Evolutionary conservation across 2,113 vertebrate species (phyloP).

Genomic region (Chunga burmeisteri): DNA sequence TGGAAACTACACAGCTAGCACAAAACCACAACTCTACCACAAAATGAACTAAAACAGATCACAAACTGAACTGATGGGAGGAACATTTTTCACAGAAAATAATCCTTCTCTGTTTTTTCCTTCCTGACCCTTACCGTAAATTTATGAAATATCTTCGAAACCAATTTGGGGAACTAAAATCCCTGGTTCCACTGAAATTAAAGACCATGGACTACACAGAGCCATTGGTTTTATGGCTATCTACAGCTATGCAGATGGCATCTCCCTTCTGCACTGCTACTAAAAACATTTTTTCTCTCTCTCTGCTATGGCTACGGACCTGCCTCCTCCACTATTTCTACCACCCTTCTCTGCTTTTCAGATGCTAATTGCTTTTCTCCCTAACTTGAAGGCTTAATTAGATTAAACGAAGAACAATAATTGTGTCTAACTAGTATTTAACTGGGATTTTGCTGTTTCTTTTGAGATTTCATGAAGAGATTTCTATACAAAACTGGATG

Average conservation of each 20-base stretch:
- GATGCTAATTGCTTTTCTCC: slow-evolving; percentile 54
- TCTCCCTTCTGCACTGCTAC: background rate
- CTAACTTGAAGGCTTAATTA: slow-evolving; percentile 63
- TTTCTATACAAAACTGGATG: background rate
- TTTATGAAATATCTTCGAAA: background rate
- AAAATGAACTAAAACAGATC: background rate
- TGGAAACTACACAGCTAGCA: background rate
- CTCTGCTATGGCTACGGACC: background rate
- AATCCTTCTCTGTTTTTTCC: background rate
- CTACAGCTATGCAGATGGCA: background rate
- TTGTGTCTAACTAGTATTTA: slow-evolving; percentile 55
- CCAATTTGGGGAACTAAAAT: background rate
- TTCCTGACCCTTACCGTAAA: background rate
- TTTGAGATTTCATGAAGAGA: slow-evolving; percentile 24
- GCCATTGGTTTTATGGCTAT: background rate
- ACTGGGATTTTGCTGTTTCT: slow-evolving; percentile 28
- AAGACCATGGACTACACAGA: background rate
- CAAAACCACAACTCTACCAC: slow-evolving; percentile 21
- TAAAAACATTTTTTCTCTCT: background rate
- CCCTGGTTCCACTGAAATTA: background rate
- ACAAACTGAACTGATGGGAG: background rate
- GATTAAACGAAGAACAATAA: slow-evolving; percentile 58
- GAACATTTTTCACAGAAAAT: background rate
- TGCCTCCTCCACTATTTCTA: slow-evolving; percentile 2
- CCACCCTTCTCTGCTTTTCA: slow-evolving; percentile 16